A percentile compares a stretch with the other conserved stretches of the same genome.
Evolutionary conservation across 2,888 invertebrate genomes (phyloP).

Genomic region (Patella pellucida): DNA sequence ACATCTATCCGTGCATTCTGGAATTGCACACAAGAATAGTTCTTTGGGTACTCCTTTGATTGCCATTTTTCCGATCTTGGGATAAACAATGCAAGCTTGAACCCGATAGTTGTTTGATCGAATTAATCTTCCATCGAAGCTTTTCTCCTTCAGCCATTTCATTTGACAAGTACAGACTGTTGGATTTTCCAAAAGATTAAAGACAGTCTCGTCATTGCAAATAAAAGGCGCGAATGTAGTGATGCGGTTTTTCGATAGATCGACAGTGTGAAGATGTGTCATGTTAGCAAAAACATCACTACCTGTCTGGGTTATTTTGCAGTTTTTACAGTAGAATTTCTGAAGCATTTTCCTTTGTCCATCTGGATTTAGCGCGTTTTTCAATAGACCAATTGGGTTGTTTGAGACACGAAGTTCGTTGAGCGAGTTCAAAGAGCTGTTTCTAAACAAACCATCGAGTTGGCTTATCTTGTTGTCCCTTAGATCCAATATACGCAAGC

Average conservation of each 20-base stretch:
- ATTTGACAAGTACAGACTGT: conserved; percentile 23
- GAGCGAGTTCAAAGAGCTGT: conserved; percentile 8
- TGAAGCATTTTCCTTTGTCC: conserved; percentile 16
- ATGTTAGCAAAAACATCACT: conserved; percentile 16
- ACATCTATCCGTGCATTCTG: conserved; percentile 21
- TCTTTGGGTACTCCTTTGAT: conserved; percentile 2
- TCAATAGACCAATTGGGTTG: conserved; percentile 22
- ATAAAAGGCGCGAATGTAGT: conserved; percentile 14
- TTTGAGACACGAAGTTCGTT: conserved; percentile 17
- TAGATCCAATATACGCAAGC: conserved; percentile 19
- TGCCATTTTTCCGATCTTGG: not conserved
- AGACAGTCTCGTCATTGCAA: conserved; percentile 14
- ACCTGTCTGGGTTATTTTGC: conserved; percentile 8
- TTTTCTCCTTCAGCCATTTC: conserved; percentile 17
- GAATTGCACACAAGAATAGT: conserved; percentile 21
- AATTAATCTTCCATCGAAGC: not conserved
- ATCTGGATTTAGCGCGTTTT: conserved; percentile 15
- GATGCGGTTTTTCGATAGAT: conserved; percentile 19
- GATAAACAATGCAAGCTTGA: conserved; percentile 17
- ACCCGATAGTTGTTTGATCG: conserved; percentile 9
- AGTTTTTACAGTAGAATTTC: conserved; percentile 16
- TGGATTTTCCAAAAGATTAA: conserved; percentile 20
- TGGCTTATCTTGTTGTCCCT: conserved; percentile 16
- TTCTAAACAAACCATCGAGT: not conserved
- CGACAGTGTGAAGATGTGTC: conserved; percentile 20